phyloP scores from a whole-genome alignment of 2,113 vertebrate genomes.

The Solenodon paradoxus region DNA sequence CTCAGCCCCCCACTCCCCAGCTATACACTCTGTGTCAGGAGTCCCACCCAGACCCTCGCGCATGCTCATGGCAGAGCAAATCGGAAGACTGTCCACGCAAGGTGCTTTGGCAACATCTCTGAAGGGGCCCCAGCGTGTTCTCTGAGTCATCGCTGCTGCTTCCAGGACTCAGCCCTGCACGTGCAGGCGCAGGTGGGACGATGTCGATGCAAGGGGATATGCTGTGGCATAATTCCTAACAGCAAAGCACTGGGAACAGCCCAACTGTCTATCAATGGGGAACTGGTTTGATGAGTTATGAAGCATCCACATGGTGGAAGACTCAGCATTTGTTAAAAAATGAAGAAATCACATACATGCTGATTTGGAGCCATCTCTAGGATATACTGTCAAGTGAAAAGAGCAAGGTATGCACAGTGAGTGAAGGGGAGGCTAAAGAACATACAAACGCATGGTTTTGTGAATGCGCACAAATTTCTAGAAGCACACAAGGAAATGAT shows the following conservation, averaged over 20 bases:
- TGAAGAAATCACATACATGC: conserved; percentile 54
- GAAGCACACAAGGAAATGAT: not conserved
- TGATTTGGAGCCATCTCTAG: conserved; percentile 38
- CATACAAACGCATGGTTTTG: not conserved
- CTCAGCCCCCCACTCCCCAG: not conserved
- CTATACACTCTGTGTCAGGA: not conserved
- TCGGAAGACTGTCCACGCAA: not conserved
- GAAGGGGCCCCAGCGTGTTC: not conserved
- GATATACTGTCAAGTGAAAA: conserved; percentile 20
- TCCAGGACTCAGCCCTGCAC: not conserved
- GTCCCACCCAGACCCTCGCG: fast-evolving
- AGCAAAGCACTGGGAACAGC: not conserved
- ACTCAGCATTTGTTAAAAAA: conserved; percentile 42
- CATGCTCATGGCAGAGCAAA: not conserved
- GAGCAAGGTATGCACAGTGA: not conserved
- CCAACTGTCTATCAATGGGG: conserved; percentile 11
- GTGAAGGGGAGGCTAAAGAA: not conserved
- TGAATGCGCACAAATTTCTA: not conserved
- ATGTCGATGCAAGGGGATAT: not conserved
- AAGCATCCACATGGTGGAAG: not conserved
- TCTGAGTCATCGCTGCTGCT: not conserved
- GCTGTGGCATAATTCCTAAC: not conserved
- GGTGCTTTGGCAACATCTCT: not conserved
- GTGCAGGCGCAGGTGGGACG: fast-evolving
- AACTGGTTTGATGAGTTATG: conserved; percentile 12